Conservation (phyloP, 2,888 invertebrate species). For the Hydrotaea diabolus region DNA sequence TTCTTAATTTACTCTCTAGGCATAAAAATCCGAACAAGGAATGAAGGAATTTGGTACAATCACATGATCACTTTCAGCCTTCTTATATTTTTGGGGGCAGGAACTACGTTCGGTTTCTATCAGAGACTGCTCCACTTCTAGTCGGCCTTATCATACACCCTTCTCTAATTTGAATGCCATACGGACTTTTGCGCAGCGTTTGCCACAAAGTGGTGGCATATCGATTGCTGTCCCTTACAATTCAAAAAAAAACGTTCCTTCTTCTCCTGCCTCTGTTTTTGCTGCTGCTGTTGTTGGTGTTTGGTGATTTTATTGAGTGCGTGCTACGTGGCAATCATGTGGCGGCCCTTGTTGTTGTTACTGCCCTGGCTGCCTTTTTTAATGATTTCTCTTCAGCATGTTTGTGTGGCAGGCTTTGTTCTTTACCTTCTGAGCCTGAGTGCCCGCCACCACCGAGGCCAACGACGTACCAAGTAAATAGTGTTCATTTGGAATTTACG, state of each 20-base stretch:
- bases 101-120: too few species aligned
- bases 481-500: slow-evolving; percentile 60
- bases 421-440: neutral
- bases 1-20: too few species aligned
- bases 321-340: slow-evolving; percentile 71
- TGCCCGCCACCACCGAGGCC: neutral
- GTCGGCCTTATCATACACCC: neutral
- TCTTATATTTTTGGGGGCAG: too few species aligned
- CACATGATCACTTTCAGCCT: too few species aligned
- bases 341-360: slow-evolving; percentile 62
- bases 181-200: neutral
- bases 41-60: too few species aligned
- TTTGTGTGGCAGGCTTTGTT: slow-evolving; percentile 6
- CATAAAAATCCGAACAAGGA: too few species aligned
- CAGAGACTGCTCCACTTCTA: too few species aligned
- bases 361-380: slow-evolving; percentile 57
- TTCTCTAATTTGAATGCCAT: neutral
- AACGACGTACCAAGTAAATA: slow-evolving; percentile 36
- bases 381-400: slow-evolving; percentile 32
- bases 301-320: slow-evolving; percentile 65
- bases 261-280: neutral
- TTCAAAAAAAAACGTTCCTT: neutral
- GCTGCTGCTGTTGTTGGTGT: slow-evolving; percentile 14
- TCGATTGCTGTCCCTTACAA: neutral
- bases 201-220: slow-evolving; percentile 18